phyloP scores from a whole-genome alignment of 2,797 vertebrate genomes.

The Peromyscus eremicus region DNA sequence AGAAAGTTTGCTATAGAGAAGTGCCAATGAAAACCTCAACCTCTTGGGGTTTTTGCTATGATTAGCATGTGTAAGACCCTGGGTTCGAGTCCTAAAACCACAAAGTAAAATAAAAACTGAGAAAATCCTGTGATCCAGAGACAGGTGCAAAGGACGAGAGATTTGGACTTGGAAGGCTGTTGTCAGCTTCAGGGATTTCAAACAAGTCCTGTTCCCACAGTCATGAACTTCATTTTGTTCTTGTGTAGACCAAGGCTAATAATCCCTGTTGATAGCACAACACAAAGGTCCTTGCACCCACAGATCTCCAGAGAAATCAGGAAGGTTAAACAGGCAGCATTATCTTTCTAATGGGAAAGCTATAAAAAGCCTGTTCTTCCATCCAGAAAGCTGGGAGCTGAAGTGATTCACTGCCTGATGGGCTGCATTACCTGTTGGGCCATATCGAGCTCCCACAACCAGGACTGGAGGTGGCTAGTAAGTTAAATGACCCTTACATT shows the following conservation, averaged over 20 bases:
- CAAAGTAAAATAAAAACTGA: background rate
- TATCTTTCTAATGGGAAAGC: background rate
- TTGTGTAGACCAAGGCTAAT: background rate
- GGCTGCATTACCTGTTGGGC: background rate
- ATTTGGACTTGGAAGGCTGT: slow-evolving; percentile 11
- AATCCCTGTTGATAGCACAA: background rate
- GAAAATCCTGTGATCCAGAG: background rate
- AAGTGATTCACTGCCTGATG: background rate
- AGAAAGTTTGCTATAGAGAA: background rate
- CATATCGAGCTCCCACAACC: background rate
- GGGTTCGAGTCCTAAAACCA: background rate
- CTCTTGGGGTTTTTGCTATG: background rate
- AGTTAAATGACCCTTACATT: background rate
- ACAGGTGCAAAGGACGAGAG: background rate
- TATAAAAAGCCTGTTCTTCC: background rate
- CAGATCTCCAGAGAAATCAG: background rate
- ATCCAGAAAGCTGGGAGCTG: background rate
- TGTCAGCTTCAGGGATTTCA: background rate
- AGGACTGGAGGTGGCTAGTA: background rate
- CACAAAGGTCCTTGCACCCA: background rate
- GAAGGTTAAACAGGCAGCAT: background rate
- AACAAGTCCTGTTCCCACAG: background rate
- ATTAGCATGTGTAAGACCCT: background rate
- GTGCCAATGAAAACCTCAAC: background rate
- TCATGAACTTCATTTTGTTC: background rate